phyloP scores from a whole-genome alignment of 2,113 vertebrate species.

The Solenodon paradoxus region DNA sequence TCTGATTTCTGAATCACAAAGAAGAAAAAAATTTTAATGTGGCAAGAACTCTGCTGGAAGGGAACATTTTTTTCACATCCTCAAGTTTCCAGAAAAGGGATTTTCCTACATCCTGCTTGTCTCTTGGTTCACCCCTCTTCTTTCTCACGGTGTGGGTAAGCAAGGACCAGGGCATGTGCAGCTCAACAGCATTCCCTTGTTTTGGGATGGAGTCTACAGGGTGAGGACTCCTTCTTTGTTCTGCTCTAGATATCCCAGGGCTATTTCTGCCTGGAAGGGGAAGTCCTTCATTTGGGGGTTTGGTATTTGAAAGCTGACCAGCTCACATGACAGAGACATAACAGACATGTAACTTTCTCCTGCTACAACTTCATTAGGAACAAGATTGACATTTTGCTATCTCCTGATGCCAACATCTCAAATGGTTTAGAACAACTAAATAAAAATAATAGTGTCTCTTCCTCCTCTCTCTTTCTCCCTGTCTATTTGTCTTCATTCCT shows the following conservation, averaged over 20 bases:
- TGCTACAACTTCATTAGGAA: not conserved
- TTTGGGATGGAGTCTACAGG: fast-evolving
- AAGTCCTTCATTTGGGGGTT: not conserved
- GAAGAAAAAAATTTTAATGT: no score
- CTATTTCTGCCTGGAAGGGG: no score
- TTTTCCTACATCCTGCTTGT: not conserved
- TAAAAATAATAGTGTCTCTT: no score
- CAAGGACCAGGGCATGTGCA: fast-evolving
- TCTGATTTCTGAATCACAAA: not conserved
- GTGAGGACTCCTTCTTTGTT: fast-evolving
- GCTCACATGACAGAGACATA: no score
- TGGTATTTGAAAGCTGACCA: not conserved
- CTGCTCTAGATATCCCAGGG: no score
- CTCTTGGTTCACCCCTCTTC: not conserved
- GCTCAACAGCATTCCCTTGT: not conserved
- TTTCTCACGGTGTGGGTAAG: fast-evolving
- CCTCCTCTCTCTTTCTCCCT: no score
- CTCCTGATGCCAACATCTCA: not conserved
- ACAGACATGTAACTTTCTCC: no score
- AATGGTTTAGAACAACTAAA: not conserved
- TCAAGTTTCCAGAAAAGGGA: not conserved
- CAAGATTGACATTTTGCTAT: not conserved
- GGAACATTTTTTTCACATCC: not conserved
- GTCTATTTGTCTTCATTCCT: no score
- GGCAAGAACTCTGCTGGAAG: not conserved